A percentile compares a stretch with the other conserved stretches of the same genome.
These are phyloP conservation scores for Loris lydekkerianus DNA, from an alignment of 2,797 vertebrate species.

Conservation along the genomic window DNA sequence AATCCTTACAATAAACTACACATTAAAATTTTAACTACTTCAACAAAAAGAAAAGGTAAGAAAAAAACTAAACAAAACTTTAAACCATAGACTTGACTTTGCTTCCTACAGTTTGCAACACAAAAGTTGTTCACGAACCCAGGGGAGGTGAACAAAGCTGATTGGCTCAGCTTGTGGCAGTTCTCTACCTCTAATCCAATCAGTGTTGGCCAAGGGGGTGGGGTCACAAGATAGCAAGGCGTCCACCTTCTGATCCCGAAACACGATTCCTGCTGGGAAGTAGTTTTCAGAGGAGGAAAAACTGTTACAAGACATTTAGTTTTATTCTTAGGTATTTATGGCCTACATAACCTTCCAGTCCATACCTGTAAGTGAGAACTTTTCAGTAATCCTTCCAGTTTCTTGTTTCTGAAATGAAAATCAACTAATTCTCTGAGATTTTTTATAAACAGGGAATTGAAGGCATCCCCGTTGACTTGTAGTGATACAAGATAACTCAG, in stretches of 20 bases:
- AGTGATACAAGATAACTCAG: not conserved
- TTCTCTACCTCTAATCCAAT: not conserved
- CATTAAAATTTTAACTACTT: not conserved
- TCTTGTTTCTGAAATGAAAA: not conserved
- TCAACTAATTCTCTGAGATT: not conserved
- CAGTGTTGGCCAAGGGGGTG: not conserved
- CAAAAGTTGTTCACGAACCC: not conserved
- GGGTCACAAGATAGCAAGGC: not conserved
- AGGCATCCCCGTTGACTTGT: not conserved
- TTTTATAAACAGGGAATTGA: not conserved
- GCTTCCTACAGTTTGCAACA: not conserved
- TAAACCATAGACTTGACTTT: not conserved
- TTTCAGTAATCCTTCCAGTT: not conserved
- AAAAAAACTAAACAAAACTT: not conserved
- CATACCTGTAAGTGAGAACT: not conserved
- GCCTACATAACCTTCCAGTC: not conserved
- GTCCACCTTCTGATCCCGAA: not conserved
- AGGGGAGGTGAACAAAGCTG: not conserved
- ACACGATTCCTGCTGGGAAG: not conserved
- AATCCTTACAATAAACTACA: not conserved
- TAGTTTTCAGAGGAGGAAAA: constrained; percentile 34
- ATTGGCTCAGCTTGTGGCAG: not conserved
- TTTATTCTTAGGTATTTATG: not conserved
- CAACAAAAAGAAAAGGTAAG: not conserved
- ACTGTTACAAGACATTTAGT: not conserved